Evolutionary conservation across 2,888 invertebrate species (phyloP), one percentile per base, ranked within the genome.

Genomic region (Atrina japonica): DNA sequence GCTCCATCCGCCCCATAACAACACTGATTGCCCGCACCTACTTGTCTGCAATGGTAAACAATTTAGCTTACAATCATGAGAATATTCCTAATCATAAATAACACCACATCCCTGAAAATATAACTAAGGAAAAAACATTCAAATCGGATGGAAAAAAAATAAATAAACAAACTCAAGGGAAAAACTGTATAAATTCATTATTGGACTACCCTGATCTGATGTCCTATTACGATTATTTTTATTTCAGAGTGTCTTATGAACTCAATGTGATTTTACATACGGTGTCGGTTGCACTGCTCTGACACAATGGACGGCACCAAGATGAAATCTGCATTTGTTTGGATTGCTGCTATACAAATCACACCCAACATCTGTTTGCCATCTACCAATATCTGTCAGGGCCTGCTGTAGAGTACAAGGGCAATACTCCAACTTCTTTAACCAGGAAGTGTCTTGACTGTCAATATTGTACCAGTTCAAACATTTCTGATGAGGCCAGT

Each of bases 321-420:
- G 94, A 89, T 98, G 97, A 85, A 96, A 96, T 88, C 94, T 93
- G 86, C 90, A 88, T 77, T 87, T 84, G 78, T 82, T 82, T 75
- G 86, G 79, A 75, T 80, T 80, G 41, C 94, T 94, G 16, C 91
- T 90, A 90, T 97, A 97, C 52, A 86, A 68, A 71, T 82, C 81
- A 69, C 89, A 89, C 5, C 83, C 78, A 3, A 78, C 66, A 58
- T 87, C 85, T 0, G 98, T 97, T 90, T 97, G 93, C 89, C 94
- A 99, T 21, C 97, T 93, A 5, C 99, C 99, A 90, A 96, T 96
- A 89, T 99, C 99, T 61, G 94, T 92, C 2, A 96, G 89, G 0
- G 98, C 98, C 88, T 99, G 98, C 77, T 96, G 94, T 77, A 98
- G 89, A 0, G 94, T 96, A 88, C 99, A 99, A 0, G 99, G 99